phyloP scores from a whole-genome alignment of 1,140 invertebrate genomes.

The Telenomus remus region DNA sequence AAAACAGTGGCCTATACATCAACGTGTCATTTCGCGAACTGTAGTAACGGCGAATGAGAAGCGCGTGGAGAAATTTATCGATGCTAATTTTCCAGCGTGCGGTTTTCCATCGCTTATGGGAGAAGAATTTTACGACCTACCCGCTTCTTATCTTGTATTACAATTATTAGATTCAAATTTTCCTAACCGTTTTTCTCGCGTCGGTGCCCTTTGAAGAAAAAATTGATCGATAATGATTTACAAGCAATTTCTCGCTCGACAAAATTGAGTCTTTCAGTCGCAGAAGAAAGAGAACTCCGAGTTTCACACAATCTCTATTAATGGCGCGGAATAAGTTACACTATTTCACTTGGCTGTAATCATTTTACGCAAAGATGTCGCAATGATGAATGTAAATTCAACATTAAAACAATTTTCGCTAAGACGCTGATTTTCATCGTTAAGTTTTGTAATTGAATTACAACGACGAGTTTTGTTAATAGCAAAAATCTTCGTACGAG shows the following conservation, averaged over 20 bases:
- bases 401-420: constrained; percentile 29
- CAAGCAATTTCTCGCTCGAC: not conserved
- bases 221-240: constrained; percentile 17
- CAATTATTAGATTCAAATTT: constrained; percentile 31
- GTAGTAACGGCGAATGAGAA: constrained; percentile 63
- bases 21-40: constrained; percentile 73
- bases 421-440: constrained; percentile 27
- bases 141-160: constrained; percentile 43
- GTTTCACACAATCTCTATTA: constrained; percentile 9
- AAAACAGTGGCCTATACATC: constrained; percentile 74
- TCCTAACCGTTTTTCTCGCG: not conserved
- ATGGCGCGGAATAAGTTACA: constrained; percentile 24
- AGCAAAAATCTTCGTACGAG: constrained; percentile 18
- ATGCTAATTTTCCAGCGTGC: constrained; percentile 74
- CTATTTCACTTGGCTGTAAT: constrained; percentile 22
- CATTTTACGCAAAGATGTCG: constrained; percentile 23
- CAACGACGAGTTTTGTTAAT: constrained; percentile 17
- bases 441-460: constrained; percentile 23
- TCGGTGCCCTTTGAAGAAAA: not conserved
- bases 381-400: constrained; percentile 31
- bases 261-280: too few species aligned
- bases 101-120: constrained; percentile 59
- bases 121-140: constrained; percentile 68
- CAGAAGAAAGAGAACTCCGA: constrained; percentile 11
- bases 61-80: constrained; percentile 73